These are phyloP conservation scores for Dreissena polymorpha DNA, from an alignment of 1,140 invertebrate species.

Conservation along the genomic window DNA sequence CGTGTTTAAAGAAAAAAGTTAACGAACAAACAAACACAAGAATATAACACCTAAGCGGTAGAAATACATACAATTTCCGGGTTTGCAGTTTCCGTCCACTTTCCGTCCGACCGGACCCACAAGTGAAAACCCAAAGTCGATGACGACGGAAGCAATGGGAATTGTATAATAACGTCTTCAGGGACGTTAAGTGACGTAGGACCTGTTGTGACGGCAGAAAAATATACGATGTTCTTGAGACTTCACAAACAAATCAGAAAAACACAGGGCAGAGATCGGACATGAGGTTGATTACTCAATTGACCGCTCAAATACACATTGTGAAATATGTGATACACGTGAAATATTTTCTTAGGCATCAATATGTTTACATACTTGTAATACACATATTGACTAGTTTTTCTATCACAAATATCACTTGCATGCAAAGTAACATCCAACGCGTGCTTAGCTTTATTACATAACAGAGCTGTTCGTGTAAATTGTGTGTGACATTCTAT, in stretches of 20 bases:
- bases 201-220: background rate
- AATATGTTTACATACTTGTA: background rate
- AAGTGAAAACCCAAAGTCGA: background rate
- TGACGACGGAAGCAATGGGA: background rate
- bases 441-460: no score
- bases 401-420: no score
- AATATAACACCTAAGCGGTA: no score
- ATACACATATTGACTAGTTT: background rate
- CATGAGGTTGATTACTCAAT: background rate
- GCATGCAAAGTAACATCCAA: no score
- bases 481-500: no score
- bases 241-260: background rate
- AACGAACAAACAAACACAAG: no score
- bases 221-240: background rate
- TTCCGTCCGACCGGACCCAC: slow-evolving; percentile 21
- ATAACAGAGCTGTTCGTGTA: no score
- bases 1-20: no score
- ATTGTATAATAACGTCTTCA: slow-evolving; percentile 22
- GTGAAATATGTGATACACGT: no score
- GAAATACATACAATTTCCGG: slow-evolving; percentile 38
- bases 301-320: background rate
- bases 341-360: no score
- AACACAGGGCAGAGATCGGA: no score
- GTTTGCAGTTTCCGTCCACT: slow-evolving; percentile 24
- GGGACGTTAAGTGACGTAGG: slow-evolving; percentile 2